These are phyloP conservation scores for Anhinga rufa DNA, from an alignment of 2,113 vertebrate species.

Conservation along the genomic window DNA sequence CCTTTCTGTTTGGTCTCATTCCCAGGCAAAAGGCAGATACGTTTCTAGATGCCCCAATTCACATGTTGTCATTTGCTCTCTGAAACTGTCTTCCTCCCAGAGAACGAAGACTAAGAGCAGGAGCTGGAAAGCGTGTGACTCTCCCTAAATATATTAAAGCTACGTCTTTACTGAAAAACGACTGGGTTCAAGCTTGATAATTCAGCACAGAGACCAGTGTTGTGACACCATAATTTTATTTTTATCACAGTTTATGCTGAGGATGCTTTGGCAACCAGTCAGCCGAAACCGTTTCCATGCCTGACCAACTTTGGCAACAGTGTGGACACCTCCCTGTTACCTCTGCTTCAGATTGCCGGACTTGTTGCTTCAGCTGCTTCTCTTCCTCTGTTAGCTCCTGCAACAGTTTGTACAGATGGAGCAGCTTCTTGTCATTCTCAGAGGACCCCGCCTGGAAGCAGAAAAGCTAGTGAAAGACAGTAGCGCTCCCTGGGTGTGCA, in stretches of 20 bases:
- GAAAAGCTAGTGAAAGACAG: background rate
- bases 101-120: background rate
- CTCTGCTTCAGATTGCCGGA: conserved; percentile 76
- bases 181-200: background rate
- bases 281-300: background rate
- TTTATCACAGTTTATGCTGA: background rate
- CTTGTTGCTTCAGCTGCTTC: conserved; percentile 42
- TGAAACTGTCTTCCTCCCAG: background rate
- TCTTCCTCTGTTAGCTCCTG: conserved; percentile 70
- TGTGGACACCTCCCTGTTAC: conserved; percentile 41
- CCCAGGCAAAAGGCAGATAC: background rate
- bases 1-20: background rate
- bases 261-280: background rate
- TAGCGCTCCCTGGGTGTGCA: accelerated
- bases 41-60: background rate
- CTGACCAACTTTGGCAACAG: background rate
- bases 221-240: background rate
- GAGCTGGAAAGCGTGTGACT: background rate
- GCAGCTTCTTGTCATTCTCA: conserved; percentile 62
- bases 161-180: background rate
- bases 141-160: background rate
- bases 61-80: background rate
- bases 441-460: conserved; percentile 74
- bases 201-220: background rate
- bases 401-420: conserved; percentile 70